phyloP scores from a whole-genome alignment of 1,140 invertebrate species.

The Pogonomyrmex californicus region DNA sequence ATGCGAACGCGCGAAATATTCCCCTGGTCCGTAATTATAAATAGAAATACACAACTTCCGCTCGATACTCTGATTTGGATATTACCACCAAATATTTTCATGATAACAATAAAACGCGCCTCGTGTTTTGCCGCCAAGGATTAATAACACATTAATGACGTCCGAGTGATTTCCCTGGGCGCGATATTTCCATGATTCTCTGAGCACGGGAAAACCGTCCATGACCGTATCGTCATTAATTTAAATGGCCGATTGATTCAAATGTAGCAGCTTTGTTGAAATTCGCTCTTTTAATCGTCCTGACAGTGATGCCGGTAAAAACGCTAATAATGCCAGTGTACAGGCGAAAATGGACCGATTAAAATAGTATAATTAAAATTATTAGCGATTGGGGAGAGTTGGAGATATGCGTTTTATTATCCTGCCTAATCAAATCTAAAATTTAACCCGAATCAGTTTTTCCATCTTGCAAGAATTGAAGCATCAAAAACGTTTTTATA shows the following conservation, averaged over 20 bases:
- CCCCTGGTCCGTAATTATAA: conserved; percentile 8
- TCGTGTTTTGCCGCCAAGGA: conserved; percentile 60
- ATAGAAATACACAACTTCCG: conserved; percentile 23
- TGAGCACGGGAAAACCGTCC: conserved; percentile 47
- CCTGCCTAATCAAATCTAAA: neutral
- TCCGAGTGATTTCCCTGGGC: conserved; percentile 52
- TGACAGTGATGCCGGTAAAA: conserved; percentile 51
- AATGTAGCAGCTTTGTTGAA: conserved; percentile 62
- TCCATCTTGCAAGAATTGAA: neutral
- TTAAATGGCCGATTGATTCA: conserved; percentile 62
- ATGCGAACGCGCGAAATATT: conserved; percentile 23
- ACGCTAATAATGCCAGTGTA: conserved; percentile 46
- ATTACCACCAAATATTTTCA: conserved; percentile 42
- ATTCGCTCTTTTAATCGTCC: conserved; percentile 56
- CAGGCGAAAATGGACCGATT: conserved; percentile 49
- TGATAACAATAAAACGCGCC: conserved; percentile 56
- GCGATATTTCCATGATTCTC: conserved; percentile 59
- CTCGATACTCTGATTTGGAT: conserved; percentile 55
- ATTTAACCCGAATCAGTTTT: neutral
- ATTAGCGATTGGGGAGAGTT: neutral
- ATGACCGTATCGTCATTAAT: conserved; percentile 59
- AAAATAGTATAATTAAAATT: conserved; percentile 50
- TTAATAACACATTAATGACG: conserved; percentile 71
- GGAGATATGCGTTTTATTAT: neutral
- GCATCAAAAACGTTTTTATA: neutral